phyloP scores from a whole-genome alignment of 2,797 vertebrate genomes.

The Falco peregrinus region DNA sequence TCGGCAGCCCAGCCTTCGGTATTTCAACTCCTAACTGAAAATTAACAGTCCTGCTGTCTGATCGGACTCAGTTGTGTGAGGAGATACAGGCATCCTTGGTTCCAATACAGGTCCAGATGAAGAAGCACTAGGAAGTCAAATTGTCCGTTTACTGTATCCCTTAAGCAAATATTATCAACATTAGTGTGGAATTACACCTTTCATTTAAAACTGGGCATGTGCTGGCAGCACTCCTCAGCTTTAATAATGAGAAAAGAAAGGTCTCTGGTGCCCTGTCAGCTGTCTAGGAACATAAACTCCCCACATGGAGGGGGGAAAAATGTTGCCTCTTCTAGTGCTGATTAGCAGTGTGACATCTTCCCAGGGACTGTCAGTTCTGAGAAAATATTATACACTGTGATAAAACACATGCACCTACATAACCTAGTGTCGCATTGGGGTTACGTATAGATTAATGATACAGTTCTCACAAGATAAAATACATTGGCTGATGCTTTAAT shows the following conservation, averaged over 20 bases:
- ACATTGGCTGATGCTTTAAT: not conserved
- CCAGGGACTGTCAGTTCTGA: not conserved
- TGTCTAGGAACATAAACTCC: not conserved
- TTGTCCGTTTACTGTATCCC: not conserved
- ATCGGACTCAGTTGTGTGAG: rapidly evolving
- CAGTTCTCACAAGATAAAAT: not conserved
- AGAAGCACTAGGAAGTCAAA: not conserved
- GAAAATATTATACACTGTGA: not conserved
- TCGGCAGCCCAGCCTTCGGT: not conserved
- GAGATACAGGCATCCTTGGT: rapidly evolving
- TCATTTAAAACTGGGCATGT: not conserved
- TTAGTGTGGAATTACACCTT: not conserved
- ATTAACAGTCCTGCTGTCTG: not conserved
- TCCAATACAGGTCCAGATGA: not conserved
- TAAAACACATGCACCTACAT: not conserved
- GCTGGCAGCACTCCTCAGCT: not conserved
- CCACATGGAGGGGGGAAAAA: not conserved
- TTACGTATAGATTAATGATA: not conserved
- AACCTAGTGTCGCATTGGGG: not conserved
- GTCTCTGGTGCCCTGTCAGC: not conserved
- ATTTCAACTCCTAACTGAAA: not conserved
- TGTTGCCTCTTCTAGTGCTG: not conserved
- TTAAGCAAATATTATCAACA: not conserved
- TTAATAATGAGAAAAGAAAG: not conserved
- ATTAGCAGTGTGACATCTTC: not conserved